Conservation (phyloP, 1,140 invertebrate species). For the Bilobella aurantiaca region DNA sequence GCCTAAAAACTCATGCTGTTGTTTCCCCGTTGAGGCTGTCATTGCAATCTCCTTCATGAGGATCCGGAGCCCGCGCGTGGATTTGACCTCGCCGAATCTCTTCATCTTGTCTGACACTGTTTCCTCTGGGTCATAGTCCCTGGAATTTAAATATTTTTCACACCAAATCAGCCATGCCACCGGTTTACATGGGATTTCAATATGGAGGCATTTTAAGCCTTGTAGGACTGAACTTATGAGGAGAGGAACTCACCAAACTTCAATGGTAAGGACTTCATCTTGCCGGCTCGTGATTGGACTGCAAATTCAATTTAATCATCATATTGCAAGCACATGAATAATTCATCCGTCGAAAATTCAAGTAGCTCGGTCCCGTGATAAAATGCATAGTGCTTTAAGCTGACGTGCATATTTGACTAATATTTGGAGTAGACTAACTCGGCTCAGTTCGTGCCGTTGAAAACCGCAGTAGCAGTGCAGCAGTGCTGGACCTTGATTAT, state of each 20-base stretch:
- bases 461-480: too few relatives aligned
- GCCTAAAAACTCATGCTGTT: slow-evolving; percentile 91
- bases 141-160: slow-evolving; percentile 13
- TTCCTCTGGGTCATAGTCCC: slow-evolving; percentile 84
- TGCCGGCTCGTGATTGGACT: slow-evolving; percentile 43
- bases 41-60: slow-evolving; percentile 92
- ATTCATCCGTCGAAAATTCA: too few relatives aligned
- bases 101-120: slow-evolving; percentile 74
- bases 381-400: too few relatives aligned
- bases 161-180: neutral
- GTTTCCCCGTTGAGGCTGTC: slow-evolving; percentile 81
- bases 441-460: too few relatives aligned
- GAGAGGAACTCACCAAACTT: slow-evolving; percentile 49
- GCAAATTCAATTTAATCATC: too few relatives aligned
- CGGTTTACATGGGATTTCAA: too few relatives aligned
- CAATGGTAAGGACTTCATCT: slow-evolving; percentile 49
- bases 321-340: too few relatives aligned
- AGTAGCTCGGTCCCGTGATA: too few relatives aligned
- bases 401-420: too few relatives aligned
- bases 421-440: too few relatives aligned
- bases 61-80: slow-evolving; percentile 66
- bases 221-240: neutral
- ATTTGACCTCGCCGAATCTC: slow-evolving; percentile 71
- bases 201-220: too few relatives aligned
- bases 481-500: too few relatives aligned